Conservation (phyloP, 2,888 invertebrate genomes). For the Galerucella calmariensis region DNA sequence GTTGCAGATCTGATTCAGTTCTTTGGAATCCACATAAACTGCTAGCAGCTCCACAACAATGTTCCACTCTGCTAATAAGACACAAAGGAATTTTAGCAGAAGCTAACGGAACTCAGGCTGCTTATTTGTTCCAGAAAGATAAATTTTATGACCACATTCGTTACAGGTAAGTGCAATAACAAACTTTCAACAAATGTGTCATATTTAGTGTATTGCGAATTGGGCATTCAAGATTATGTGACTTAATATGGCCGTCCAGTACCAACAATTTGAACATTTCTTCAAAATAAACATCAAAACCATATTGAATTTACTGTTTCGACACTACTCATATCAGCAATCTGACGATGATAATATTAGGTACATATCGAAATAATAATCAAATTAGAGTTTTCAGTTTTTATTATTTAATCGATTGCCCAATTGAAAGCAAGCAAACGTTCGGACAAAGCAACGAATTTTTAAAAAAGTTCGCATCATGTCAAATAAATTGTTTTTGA, state of each 20-base stretch:
- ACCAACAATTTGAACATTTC: too few relatives aligned
- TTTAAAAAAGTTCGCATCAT: neutral
- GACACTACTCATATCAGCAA: too few relatives aligned
- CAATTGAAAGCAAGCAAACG: too few relatives aligned
- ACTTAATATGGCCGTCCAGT: too few relatives aligned
- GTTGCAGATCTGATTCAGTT: conserved; percentile 84
- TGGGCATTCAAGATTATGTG: too few relatives aligned
- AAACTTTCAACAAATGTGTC: neutral
- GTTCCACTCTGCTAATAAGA: conserved; percentile 82
- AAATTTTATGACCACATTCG: conserved; percentile 82
- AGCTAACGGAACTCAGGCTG: conserved; percentile 82
- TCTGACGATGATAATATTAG: too few relatives aligned
- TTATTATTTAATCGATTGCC: too few relatives aligned
- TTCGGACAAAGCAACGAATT: neutral
- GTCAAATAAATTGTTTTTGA: conserved; percentile 3
- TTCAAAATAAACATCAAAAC: too few relatives aligned
- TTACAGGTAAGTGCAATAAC: conserved; percentile 51
- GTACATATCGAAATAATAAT: too few relatives aligned
- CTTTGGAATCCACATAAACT: conserved; percentile 97
- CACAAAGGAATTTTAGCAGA: conserved; percentile 78
- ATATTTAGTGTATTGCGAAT: too few relatives aligned
- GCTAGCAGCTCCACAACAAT: conserved; percentile 89
- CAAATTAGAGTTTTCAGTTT: too few relatives aligned
- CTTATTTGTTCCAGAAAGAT: conserved; percentile 90
- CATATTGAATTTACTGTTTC: too few relatives aligned